phyloP scores from a whole-genome alignment of 2,888 invertebrate species.

The Himalopsyche anomala region DNA sequence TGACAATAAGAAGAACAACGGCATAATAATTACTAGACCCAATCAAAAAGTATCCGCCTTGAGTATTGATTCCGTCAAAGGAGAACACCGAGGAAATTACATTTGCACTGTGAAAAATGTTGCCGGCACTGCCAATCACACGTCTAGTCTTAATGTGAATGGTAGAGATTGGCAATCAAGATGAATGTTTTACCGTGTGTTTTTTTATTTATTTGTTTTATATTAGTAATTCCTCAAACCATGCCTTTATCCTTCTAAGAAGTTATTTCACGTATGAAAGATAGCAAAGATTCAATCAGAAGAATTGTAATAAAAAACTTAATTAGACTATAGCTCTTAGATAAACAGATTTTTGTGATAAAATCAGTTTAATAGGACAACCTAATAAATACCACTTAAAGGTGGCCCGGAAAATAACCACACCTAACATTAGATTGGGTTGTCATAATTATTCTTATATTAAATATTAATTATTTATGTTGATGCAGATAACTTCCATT shows the following conservation, averaged over 20 bases:
- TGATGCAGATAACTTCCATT: too few relatives aligned
- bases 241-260: conserved; percentile 87
- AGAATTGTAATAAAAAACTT: too few relatives aligned
- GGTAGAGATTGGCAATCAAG: conserved; percentile 71
- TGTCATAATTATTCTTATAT: too few relatives aligned
- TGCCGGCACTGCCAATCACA: conserved; percentile 79
- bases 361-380: too few relatives aligned
- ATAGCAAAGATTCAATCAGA: conserved; percentile 67
- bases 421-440: too few relatives aligned
- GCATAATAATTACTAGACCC: conserved; percentile 73
- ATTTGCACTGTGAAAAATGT: conserved; percentile 81
- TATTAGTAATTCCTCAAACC: conserved; percentile 84
- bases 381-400: too few relatives aligned
- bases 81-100: conserved; percentile 82
- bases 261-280: conserved; percentile 86
- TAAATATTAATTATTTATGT: too few relatives aligned
- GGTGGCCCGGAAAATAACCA: too few relatives aligned
- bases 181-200: neutral
- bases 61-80: conserved; percentile 83
- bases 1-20: conserved; percentile 69
- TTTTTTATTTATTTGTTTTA: conserved; percentile 14
- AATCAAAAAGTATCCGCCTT: conserved; percentile 79
- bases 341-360: too few relatives aligned
- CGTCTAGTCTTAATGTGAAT: conserved; percentile 80
- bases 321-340: too few relatives aligned